Evolutionary conservation across 2,797 vertebrate species (phyloP).

Genomic region (Alosa sapidissima): DNA sequence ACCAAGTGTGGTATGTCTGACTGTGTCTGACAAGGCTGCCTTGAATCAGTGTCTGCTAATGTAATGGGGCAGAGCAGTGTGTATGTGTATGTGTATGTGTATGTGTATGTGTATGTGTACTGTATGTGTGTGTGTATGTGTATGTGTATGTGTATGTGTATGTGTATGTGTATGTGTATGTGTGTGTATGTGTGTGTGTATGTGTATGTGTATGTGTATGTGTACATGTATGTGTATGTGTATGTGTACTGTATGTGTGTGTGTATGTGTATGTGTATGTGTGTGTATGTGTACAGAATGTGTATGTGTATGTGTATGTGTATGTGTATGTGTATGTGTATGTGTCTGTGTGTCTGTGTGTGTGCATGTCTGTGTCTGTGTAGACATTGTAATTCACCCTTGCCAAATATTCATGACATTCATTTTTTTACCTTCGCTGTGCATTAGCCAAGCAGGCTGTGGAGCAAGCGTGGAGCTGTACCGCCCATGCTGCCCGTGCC

Average conservation of each 20-base stretch:
- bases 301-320: background rate
- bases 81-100: background rate
- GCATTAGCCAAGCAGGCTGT: background rate
- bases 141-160: background rate
- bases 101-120: background rate
- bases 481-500: background rate
- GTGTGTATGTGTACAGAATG: background rate
- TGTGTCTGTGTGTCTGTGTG: slow-evolving; percentile 1
- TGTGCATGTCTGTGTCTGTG: background rate
- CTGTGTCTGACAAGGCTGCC: background rate
- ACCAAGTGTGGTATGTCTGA: slow-evolving; percentile 24
- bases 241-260: too few relatives aligned
- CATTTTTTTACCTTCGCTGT: background rate
- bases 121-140: background rate
- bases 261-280: too few relatives aligned
- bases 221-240: too few relatives aligned
- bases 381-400: background rate
- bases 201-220: background rate
- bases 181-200: slow-evolving; percentile 5
- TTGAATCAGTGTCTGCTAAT: background rate
- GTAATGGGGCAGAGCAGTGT: background rate
- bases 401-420: background rate
- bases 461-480: background rate
- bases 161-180: slow-evolving; percentile 35
- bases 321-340: slow-evolving; percentile 32